phyloP scores from a whole-genome alignment of 2,888 invertebrate species.

The Liopterus haemorrhoidalis region DNA sequence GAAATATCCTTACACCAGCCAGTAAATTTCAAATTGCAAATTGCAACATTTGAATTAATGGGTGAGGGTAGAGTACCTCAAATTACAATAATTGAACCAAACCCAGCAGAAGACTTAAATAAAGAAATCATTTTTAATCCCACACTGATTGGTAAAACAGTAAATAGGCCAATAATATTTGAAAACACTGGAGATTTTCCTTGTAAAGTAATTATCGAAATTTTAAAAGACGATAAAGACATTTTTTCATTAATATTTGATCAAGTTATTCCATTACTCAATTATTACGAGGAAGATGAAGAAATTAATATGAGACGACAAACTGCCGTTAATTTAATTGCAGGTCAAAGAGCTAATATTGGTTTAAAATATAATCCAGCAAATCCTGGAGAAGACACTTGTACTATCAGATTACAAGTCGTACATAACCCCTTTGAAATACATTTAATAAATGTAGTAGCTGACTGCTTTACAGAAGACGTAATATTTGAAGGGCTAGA shows the following conservation, averaged over 20 bases:
- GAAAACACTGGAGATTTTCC: slow-evolving; percentile 43
- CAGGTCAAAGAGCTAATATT: slow-evolving; percentile 37
- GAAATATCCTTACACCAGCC: slow-evolving; percentile 36
- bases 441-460: slow-evolving; percentile 44
- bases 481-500: slow-evolving; percentile 42
- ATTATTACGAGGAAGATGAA: slow-evolving; percentile 11
- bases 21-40: slow-evolving; percentile 25
- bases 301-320: slow-evolving; percentile 14
- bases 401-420: slow-evolving; percentile 45
- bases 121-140: slow-evolving; percentile 41
- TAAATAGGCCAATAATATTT: slow-evolving; percentile 36
- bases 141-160: slow-evolving; percentile 36
- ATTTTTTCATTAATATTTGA: slow-evolving; percentile 25
- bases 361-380: slow-evolving; percentile 40
- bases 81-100: slow-evolving; percentile 42
- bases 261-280: slow-evolving; percentile 16
- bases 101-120: slow-evolving; percentile 25
- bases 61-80: slow-evolving; percentile 48
- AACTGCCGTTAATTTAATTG: slow-evolving; percentile 36
- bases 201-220: slow-evolving; percentile 43
- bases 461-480: slow-evolving; percentile 46
- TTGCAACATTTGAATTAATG: slow-evolving; percentile 37
- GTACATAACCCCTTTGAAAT: slow-evolving; percentile 55
- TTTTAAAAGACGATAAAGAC: slow-evolving; percentile 36
- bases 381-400: slow-evolving; percentile 33